Evolutionary conservation across 2,888 invertebrate genomes (phyloP).

Genomic region (Drosophila helvetica): DNA sequence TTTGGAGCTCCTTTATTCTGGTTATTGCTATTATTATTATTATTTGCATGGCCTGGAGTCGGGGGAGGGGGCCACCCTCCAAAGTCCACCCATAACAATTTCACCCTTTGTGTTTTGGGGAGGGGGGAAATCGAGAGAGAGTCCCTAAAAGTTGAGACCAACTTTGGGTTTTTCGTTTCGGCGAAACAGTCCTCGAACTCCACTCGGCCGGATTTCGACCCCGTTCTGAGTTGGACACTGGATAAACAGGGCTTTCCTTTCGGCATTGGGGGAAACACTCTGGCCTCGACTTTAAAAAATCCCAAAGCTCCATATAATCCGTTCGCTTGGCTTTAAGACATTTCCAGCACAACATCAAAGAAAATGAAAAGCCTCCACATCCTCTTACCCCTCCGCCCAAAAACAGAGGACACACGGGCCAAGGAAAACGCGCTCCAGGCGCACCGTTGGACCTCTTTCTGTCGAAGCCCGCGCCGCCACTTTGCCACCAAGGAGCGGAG

Average conservation of each 20-base stretch:
- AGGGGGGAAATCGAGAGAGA: neutral
- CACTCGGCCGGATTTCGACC: conserved; percentile 42
- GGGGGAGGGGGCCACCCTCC: conserved; percentile 23
- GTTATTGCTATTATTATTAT: conserved; percentile 67
- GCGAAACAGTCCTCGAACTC: conserved; percentile 25
- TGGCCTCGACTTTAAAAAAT: neutral
- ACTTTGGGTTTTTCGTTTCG: conserved; percentile 42
- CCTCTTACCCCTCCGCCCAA: no score
- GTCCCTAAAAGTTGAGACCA: conserved; percentile 47
- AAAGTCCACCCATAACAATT: conserved; percentile 52
- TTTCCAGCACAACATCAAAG: conserved; percentile 10
- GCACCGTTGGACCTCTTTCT: conserved; percentile 25
- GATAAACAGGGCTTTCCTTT: conserved; percentile 10
- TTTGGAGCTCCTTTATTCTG: conserved; percentile 55
- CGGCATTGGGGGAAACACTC: neutral
- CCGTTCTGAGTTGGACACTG: conserved; percentile 7
- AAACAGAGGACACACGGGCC: neutral
- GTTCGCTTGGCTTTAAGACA: conserved; percentile 21
- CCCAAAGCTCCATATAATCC: neutral
- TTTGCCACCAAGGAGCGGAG: neutral
- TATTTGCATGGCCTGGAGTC: conserved; percentile 64
- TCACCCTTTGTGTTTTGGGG: conserved; percentile 31
- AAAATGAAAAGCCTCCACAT: neutral
- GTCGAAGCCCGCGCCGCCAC: conserved; percentile 24
- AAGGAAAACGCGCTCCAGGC: conserved; percentile 20